Evolutionary conservation across 2,888 invertebrate genomes (phyloP), one percentile per base, ranked within the genome.

Genomic region (Catocala nupta): DNA sequence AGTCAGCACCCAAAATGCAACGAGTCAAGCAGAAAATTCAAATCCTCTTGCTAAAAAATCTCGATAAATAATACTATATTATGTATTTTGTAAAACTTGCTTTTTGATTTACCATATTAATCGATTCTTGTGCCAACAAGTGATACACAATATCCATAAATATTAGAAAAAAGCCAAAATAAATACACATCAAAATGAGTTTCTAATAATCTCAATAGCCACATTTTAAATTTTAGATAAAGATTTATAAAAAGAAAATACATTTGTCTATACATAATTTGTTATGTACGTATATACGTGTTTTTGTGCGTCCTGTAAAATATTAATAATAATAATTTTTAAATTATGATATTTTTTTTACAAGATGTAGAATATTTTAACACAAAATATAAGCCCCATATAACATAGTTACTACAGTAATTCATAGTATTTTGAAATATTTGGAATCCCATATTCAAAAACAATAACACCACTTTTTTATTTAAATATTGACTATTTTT

Each of bases 171-270:
- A 54, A 64, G 44, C 43, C 54, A 52, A 59, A 72, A 68, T 71
- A 73, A 70, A 71, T 72, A 74, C 69, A 77, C 63, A 66, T 71
- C 59, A 69, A 77, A 66, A 78, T 71, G 81, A 81, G 82, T 81
- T 82, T 77, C 76, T 59, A 68, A 57, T 83, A 82, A 82, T 83
- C 80, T 81, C 82, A 76, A 80, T 55, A 63, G 65, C 56, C 67
- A 72, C 61, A 62, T 55, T 50, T 63, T 52, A 55, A 42, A 36
- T 57, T 52, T 44, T 51, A 52, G 34, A n/a, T 36, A 34, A 16
- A 45, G 16, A 51, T 51, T 50, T 57, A 57, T 43, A 25, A 56
- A 51, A 55, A 52, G 42, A 50, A 44, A 61, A 12, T 44, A 51
- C 12, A 51, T 45, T 36, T 49, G 43, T 12, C 51, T 36, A 44